These are phyloP conservation scores for Brachionus rotundiformis DNA, from an alignment of 1,140 invertebrate genomes.

Conservation along the genomic window DNA sequence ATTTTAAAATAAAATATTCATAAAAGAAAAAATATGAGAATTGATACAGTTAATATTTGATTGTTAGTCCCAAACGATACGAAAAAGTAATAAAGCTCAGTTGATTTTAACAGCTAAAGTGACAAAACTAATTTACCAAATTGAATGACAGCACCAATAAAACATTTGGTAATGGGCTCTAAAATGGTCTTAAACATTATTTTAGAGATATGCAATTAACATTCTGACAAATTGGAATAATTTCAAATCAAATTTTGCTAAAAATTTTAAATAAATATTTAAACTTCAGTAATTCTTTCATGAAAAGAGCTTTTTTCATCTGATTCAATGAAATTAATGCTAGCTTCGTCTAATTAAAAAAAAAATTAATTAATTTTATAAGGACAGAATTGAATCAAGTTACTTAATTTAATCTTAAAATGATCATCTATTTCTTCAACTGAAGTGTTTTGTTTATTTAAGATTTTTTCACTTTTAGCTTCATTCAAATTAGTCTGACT, in stretches of 20 bases:
- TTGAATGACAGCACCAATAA: background rate
- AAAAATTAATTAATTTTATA: background rate
- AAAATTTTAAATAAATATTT: background rate
- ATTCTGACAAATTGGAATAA: background rate
- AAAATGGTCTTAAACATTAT: background rate
- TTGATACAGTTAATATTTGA: background rate
- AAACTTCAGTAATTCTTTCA: conserved; percentile 48
- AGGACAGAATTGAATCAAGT: background rate
- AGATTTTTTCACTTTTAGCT: background rate
- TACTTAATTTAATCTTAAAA: background rate
- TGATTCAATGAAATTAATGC: background rate
- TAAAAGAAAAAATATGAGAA: background rate
- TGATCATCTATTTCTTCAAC: background rate
- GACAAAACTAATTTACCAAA: background rate
- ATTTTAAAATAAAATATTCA: background rate
- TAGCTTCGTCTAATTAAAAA: background rate
- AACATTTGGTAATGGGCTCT: background rate
- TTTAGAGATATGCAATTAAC: background rate
- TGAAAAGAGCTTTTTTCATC: conserved; percentile 32
- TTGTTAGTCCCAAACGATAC: background rate
- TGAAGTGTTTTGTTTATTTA: background rate
- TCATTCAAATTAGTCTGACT: background rate
- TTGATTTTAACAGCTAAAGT: background rate
- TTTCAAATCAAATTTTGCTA: background rate
- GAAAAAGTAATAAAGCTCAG: background rate